These are phyloP conservation scores for Sakesphorus luctuosus DNA, from an alignment of 2,113 vertebrate genomes.

Conservation along the genomic window DNA sequence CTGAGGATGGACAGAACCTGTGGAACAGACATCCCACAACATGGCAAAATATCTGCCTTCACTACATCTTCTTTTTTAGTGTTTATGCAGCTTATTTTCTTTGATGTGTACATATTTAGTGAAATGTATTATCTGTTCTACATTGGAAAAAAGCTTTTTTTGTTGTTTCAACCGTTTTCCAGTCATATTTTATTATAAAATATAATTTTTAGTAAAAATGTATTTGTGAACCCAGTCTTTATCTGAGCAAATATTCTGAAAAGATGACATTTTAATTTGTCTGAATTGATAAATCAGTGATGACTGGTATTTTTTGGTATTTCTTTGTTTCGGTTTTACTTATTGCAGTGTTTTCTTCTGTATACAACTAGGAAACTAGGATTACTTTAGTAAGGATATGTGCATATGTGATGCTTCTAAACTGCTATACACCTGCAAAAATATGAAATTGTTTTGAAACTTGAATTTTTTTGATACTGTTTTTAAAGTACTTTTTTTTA, in stretches of 20 bases:
- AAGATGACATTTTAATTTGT: neutral
- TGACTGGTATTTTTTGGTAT: neutral
- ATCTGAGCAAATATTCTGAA: neutral
- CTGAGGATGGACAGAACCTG: neutral
- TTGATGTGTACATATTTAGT: neutral
- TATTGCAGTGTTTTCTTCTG: neutral
- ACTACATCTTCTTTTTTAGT: neutral
- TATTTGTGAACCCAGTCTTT: neutral
- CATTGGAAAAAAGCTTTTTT: neutral
- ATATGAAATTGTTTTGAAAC: neutral
- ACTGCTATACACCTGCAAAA: neutral
- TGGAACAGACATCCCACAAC: neutral
- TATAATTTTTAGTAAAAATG: neutral
- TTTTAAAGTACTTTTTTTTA: neutral
- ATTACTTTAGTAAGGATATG: neutral
- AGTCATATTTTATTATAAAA: neutral
- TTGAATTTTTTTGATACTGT: rapidly evolving
- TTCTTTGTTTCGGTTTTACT: neutral
- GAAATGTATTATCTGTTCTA: neutral
- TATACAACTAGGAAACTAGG: neutral
- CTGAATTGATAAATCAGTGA: neutral
- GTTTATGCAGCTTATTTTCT: neutral
- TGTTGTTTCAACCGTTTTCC: neutral
- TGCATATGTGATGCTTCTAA: neutral
- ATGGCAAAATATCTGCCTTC: neutral